Base-by-base conservation (phyloP, 2,797 vertebrate genomes). In the Phyllotis vaccarum region DNA sequence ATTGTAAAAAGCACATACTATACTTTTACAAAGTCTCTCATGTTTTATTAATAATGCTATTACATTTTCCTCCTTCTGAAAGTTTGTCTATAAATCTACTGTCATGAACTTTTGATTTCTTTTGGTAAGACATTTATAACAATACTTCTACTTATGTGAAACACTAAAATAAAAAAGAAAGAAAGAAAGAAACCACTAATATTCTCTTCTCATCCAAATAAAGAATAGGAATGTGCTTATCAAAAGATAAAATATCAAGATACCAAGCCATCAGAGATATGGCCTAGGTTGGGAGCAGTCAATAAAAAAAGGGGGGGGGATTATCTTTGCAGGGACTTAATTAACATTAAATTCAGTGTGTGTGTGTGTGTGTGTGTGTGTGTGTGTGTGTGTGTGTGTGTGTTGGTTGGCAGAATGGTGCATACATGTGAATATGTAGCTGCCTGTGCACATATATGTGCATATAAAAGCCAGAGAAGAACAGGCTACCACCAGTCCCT, bases 41-140 rank as follows among this genome's bases (percentile, higher is more conserved):
- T 37, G 49, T 46, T 89, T 89, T 91, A 79, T 62, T 75, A 62
- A 70, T 81, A 76, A 54, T 64, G 54, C 81, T 76, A 52, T 64
- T 86, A 43, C 37, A 8, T n/a, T 52, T 70, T 79, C 78, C 52
- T 19, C 91, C 34, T 37, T 60, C 27, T 70, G 78, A 95, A 68
- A 24, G 22, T 56, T 58, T 87, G 29, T 92, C 83, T 74, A 9
- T 81, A 43, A 89, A 93, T 17, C 64, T 87, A 89, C 49, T 83
- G 29, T 54, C 27, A 16, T 66, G 7, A 7, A n/a, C 6, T 88
- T 19, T 7, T 80, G 12, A 56, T 78, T 93, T 81, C 60, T 81
- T 70, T 76, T 3, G 17, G 12, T 86, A 78, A 88, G 52, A 95
- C 40, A 13, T 5, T 27, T 88, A 85, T 54, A 85, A 64, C 19